Base-by-base conservation (phyloP, 2,797 vertebrate species). In the Alca torda region DNA sequence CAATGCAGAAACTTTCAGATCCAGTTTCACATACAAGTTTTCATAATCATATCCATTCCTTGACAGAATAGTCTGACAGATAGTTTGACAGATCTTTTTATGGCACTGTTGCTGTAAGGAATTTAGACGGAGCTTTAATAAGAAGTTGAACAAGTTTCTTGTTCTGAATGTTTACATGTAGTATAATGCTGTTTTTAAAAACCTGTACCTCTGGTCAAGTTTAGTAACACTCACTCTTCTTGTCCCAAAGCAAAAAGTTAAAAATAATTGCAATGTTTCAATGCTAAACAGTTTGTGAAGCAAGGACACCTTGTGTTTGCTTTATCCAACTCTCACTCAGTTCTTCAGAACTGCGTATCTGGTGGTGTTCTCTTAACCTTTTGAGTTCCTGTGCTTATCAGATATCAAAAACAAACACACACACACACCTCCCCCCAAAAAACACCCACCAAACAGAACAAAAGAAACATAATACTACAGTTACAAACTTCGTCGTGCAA, bases 261-360 rank as follows among this genome's bases (percentile, higher is more conserved):
- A 87, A 91, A 90, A 82, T 69, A 87, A 90, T 61, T 72, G 57
- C 37, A n/a, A 14, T 37, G 37, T 84, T 95, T 90, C 63, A 93
- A 59, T 50, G 33, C 16, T 73, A 64, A 81, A 69, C 41, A 81
- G 37, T 46, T 68, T 46, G 15, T 86, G 73, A 84, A 95, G 53
- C 65, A 88, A 91, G 41, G 53, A 90, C 69, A 84, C 20, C 28
- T 77, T 74, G 46, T 13, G 16, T 84, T 86, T 94, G 54, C 80
- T 91, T 93, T 73, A 91, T 14, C n/a, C 24, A 92, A 61, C 43
- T 53, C 9, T 68, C 30, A 39, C 67, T 43, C 33, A 53, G 3
- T 20, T 78, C 26, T 64, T 80, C 41, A 60, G 45, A 91, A 60
- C n/a, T 46, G 8, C 1, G 0, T 39, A 80, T 41, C 60, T 73